A percentile compares a stretch with the other conserved stretches of the same genome.
phyloP scores from a whole-genome alignment of 2,888 invertebrate genomes.

The Rapana venosa region DNA sequence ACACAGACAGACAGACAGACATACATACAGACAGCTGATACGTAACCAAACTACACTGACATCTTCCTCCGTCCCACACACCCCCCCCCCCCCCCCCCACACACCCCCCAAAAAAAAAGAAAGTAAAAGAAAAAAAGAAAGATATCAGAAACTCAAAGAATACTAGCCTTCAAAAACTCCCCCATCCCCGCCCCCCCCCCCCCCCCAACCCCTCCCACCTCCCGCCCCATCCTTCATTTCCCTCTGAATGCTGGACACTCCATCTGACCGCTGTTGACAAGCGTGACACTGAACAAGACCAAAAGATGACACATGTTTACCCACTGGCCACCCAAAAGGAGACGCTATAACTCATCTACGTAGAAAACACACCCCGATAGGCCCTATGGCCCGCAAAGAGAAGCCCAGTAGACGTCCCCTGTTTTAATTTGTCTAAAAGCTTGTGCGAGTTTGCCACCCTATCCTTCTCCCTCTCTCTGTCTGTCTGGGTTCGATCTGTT shows the following conservation, averaged over 20 bases:
- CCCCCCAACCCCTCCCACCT: too few relatives aligned
- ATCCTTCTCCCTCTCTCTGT: too few relatives aligned
- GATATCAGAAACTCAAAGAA: not conserved
- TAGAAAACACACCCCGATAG: too few relatives aligned
- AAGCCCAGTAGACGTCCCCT: too few relatives aligned
- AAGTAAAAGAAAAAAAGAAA: too few relatives aligned
- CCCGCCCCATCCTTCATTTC: slow-evolving; percentile 48
- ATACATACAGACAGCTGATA: not conserved
- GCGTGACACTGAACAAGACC: slow-evolving; percentile 48
- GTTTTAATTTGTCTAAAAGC: too few relatives aligned
- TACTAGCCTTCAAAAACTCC: slow-evolving; percentile 11
- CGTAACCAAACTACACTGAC: not conserved
- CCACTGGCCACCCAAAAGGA: slow-evolving; percentile 43
- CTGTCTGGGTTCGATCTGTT: too few relatives aligned
- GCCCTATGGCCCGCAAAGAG: too few relatives aligned
- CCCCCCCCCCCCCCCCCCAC: not conserved
- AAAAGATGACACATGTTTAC: slow-evolving; percentile 48
- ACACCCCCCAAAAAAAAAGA: not conserved
- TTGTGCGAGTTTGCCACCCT: too few relatives aligned
- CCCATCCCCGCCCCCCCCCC: not conserved
- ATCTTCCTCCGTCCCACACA: not conserved
- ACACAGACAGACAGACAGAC: not conserved
- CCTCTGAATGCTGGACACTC: slow-evolving; percentile 44
- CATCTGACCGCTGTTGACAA: slow-evolving; percentile 50
- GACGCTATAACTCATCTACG: not conserved